phyloP scores from a whole-genome alignment of 2,888 invertebrate species.

The Andrena minutula region DNA sequence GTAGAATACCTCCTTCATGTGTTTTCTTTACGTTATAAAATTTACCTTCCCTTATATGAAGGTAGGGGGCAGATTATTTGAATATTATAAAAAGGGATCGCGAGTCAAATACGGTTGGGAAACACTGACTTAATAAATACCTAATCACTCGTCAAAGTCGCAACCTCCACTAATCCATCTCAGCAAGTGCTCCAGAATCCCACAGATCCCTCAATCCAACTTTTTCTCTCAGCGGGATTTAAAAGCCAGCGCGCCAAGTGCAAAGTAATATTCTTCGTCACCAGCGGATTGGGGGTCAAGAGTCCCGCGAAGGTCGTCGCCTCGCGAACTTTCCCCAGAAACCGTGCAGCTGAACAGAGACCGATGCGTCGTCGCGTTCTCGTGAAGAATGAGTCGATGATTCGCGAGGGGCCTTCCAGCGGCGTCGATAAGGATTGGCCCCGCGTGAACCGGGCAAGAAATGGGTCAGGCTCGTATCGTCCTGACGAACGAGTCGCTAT shows the following conservation, averaged over 20 bases:
- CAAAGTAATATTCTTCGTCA: background rate
- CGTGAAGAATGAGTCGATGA: background rate
- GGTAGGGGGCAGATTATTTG: too few species aligned
- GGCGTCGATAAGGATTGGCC: constrained; percentile 28
- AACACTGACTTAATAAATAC: too few species aligned
- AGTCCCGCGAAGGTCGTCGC: constrained; percentile 41
- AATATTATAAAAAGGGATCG: too few species aligned
- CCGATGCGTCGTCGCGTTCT: background rate
- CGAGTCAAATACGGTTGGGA: too few species aligned
- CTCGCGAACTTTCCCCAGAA: constrained; percentile 35
- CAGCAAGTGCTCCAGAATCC: background rate
- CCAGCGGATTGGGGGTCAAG: constrained; percentile 31
- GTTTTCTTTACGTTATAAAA: too few species aligned
- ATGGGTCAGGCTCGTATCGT: constrained; percentile 62
- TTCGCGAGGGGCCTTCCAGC: constrained; percentile 4
- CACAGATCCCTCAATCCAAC: too few species aligned
- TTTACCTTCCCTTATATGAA: too few species aligned
- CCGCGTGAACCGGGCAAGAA: background rate
- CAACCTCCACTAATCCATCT: background rate
- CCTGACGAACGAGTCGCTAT: constrained; percentile 73
- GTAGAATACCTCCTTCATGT: too few species aligned
- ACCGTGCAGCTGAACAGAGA: constrained; percentile 7
- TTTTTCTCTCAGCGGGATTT: background rate
- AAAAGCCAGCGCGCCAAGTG: background rate
- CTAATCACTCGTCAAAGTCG: too few species aligned